Evolutionary conservation across 2,113 vertebrate genomes (phyloP).

Genomic region (Gobiocypris rarus): DNA sequence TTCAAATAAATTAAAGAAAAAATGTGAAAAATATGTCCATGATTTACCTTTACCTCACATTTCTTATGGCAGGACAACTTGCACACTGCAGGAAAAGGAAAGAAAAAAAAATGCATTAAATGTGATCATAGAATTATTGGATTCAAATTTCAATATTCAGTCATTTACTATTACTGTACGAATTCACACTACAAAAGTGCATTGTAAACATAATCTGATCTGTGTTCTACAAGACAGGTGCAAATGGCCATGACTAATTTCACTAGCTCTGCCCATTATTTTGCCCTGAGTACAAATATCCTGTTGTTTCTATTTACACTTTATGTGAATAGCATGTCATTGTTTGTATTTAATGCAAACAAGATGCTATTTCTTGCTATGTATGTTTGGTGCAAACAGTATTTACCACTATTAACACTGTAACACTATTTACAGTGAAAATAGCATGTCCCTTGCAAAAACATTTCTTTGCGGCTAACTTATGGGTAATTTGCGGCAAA

Average conservation of each 20-base stretch:
- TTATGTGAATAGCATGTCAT: neutral
- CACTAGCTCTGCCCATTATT: neutral
- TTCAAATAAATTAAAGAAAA: neutral
- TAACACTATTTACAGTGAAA: conserved; percentile 11
- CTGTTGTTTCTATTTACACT: neutral
- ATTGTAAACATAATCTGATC: neutral
- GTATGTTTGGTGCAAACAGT: conserved; percentile 9
- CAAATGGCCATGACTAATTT: neutral
- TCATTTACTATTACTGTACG: neutral
- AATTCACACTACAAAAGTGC: neutral
- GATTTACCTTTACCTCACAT: conserved; percentile 54
- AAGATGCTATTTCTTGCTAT: neutral
- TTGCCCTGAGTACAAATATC: neutral
- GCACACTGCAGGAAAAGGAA: conserved; percentile 36
- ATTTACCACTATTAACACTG: neutral
- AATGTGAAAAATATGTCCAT: neutral
- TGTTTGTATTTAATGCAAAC: neutral
- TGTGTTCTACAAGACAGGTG: conserved; percentile 1
- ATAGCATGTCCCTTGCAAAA: conserved; percentile 32
- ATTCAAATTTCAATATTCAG: neutral
- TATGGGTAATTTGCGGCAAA: conserved; percentile 18
- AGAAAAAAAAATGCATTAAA: neutral
- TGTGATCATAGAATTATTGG: neutral
- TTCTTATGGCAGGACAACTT: conserved; percentile 54
- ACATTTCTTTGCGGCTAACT: conserved; percentile 26